Conservation (phyloP, 1,140 invertebrate genomes). For the Arctopsyche grandis region DNA sequence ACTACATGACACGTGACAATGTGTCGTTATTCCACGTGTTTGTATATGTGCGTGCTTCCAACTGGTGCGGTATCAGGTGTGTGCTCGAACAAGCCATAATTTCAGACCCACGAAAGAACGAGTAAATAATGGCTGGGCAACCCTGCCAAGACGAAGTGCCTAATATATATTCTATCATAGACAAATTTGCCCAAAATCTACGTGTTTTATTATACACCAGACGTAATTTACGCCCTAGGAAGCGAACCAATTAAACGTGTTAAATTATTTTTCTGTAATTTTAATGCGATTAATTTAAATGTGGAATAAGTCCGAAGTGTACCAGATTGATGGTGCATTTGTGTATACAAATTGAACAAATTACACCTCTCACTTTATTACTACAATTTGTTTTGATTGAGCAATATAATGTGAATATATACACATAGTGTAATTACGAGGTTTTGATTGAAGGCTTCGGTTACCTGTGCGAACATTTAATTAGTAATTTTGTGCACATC, state of each 20-base stretch:
- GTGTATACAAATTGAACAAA: conserved; percentile 3
- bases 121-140: no score
- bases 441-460: conserved; percentile 15
- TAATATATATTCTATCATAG: no score
- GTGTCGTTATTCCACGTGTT: not conserved
- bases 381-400: conserved; percentile 26
- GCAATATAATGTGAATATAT: not conserved
- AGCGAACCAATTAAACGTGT: no score
- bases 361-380: conserved; percentile 31
- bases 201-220: no score
- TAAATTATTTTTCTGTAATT: no score
- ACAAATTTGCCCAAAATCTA: no score
- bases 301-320: no score
- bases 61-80: conserved; percentile 2
- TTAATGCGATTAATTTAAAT: no score
- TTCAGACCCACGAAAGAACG: not conserved
- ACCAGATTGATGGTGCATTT: no score
- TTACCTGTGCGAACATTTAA: conserved; percentile 16
- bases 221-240: no score
- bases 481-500: conserved; percentile 19
- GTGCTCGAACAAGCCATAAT: conserved; percentile 17
- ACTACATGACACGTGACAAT: conserved; percentile 37
- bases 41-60: not conserved
- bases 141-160: no score
- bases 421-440: conserved; percentile 12